Percentiles rank a stretch among this genome's conserved stretches.
These are phyloP conservation scores for Centropyge bicolor DNA, from an alignment of 2,797 vertebrate species.

Conservation along the genomic window DNA sequence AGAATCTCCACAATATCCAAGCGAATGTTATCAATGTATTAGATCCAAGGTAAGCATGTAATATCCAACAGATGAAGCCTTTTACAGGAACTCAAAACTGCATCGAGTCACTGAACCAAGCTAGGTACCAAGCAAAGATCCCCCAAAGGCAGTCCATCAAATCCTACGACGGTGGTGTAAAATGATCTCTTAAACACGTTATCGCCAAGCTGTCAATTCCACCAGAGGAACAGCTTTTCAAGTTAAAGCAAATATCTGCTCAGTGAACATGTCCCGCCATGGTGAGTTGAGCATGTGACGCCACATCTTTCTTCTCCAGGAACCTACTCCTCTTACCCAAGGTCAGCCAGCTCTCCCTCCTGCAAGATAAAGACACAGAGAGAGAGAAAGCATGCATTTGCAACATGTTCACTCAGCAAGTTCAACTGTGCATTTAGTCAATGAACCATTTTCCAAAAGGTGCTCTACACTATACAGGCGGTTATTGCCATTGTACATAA, in stretches of 20 bases:
- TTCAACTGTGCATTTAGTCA: slow-evolving; percentile 72
- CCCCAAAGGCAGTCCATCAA: slow-evolving; percentile 74
- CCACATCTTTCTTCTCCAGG: slow-evolving; percentile 77
- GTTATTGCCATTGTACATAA: slow-evolving; percentile 62
- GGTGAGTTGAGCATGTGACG: slow-evolving; percentile 66
- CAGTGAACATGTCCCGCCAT: slow-evolving; percentile 71
- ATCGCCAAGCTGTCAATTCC: slow-evolving; percentile 65
- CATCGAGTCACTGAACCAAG: slow-evolving; percentile 56
- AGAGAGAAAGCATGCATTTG: slow-evolving; percentile 71
- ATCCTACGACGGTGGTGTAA: slow-evolving; percentile 69
- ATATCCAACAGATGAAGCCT: slow-evolving; percentile 78
- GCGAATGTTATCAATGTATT: slow-evolving; percentile 82
- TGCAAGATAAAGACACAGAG: slow-evolving; percentile 67
- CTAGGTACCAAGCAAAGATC: slow-evolving; percentile 67
- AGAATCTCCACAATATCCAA: slow-evolving; percentile 84
- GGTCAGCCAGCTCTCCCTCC: slow-evolving; percentile 78
- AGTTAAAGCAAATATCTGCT: slow-evolving; percentile 78
- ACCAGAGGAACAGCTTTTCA: slow-evolving; percentile 68
- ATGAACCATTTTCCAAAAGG: slow-evolving; percentile 62
- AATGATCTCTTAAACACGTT: slow-evolving; percentile 63
- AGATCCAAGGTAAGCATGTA: slow-evolving; percentile 85
- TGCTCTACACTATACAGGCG: slow-evolving; percentile 39
- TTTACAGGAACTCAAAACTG: slow-evolving; percentile 52
- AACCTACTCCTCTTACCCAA: slow-evolving; percentile 62
- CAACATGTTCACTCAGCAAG: slow-evolving; percentile 75